Conservation (phyloP, 2,888 invertebrate genomes). For the Pristionchus exspectatus region DNA sequence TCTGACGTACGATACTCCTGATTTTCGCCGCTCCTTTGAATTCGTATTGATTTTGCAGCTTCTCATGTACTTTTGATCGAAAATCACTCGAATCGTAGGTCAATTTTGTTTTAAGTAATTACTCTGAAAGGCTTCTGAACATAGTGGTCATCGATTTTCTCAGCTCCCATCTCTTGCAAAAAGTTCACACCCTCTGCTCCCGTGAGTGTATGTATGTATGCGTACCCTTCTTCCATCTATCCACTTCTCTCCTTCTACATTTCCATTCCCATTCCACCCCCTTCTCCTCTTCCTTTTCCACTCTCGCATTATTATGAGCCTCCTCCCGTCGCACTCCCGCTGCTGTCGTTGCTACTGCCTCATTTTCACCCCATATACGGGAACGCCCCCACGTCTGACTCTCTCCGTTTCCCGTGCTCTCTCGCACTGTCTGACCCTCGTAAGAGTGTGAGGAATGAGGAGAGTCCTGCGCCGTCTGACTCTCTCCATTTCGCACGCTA, state of each 20-base stretch:
- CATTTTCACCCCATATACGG: neutral
- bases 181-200: neutral
- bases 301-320: slow-evolving; percentile 47
- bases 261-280: slow-evolving; percentile 47
- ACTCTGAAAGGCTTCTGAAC: no score
- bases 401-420: neutral
- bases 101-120: no score
- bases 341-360: neutral
- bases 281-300: slow-evolving; percentile 51
- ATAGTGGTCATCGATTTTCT: neutral
- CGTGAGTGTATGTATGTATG: neutral
- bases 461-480: neutral
- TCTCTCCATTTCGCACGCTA: neutral
- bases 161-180: neutral
- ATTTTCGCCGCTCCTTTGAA: neutral
- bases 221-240: slow-evolving; percentile 9
- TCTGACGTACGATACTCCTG: neutral
- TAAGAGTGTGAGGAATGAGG: neutral
- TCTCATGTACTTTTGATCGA: neutral
- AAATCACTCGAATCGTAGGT: neutral
- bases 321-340: neutral
- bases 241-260: neutral
- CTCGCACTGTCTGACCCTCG: neutral
- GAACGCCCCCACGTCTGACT: slow-evolving; percentile 30
- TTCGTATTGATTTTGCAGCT: neutral